Base-by-base conservation (phyloP, 2,113 vertebrate species). In the Zeus faber region DNA sequence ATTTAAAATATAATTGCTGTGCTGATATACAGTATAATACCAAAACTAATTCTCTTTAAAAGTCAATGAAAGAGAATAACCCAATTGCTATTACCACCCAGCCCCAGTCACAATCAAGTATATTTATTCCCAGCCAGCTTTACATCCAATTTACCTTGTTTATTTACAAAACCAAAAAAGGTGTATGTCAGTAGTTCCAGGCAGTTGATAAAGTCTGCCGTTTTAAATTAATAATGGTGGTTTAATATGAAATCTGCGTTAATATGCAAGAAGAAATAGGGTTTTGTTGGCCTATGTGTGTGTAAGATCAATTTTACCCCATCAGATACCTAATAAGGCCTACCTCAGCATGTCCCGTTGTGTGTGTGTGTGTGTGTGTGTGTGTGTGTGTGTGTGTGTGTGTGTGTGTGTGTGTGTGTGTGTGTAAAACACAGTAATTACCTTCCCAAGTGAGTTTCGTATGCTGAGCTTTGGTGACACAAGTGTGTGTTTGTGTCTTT, bases 271-370 rank as follows among this genome's bases (percentile, higher is more conserved):
- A 58, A 16, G 23, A 60, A 37, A 49, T 23, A 45, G 13, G 8
- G 20, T 3, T 11, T 24, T 37, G n/a, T n/a, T n/a, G 8, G 18
- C 13, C 18, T 48, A 31, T 39, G 48, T 62, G 50, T 48, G 29
- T 65, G 16, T 27, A 58, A 57, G 55, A n/a, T 23, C 0, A 44
- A 51, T 48, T 64, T 45, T 74, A 67, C 49, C 35, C 63, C 63
- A 70, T 74, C 57, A 75, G 77, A 77, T 44, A 65, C 58, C 64
- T 75, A 77, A 84, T 84, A 78, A 78, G 74, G 71, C 70, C 67
- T 72, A 78, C 73, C 73, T 81, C 83, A 83, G 79, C 75, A 80
- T n/a, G n/a, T n/a, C n/a, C n/a, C n/a, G n/a, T n/a, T n/a, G 46
- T 25, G 24, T 25, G 7, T 9, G 23, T 66, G 61, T 75, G 67